These are phyloP conservation scores for Haplochromis vanheusdeni DNA, from an alignment of 2,113 vertebrate genomes.

Conservation along the genomic window DNA sequence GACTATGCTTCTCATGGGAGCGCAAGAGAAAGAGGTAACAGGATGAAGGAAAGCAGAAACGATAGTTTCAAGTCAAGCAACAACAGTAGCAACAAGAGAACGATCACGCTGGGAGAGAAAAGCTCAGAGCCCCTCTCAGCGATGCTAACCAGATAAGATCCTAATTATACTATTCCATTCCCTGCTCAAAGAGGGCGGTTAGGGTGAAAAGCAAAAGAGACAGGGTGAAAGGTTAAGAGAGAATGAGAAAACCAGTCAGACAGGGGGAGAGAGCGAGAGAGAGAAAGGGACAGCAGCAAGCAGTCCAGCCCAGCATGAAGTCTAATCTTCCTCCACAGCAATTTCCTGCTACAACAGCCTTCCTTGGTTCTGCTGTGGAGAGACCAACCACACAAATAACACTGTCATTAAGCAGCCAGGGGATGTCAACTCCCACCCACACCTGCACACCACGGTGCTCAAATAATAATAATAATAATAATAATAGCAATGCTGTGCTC, in stretches of 20 bases:
- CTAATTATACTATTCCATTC: conserved; percentile 70
- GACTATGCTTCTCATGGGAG: conserved; percentile 28
- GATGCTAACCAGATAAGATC: conserved; percentile 66
- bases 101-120: conserved; percentile 37
- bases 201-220: conserved; percentile 40
- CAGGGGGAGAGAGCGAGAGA: not conserved
- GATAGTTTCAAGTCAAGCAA: conserved; percentile 35
- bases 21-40: conserved; percentile 13
- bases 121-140: conserved; percentile 42
- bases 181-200: conserved; percentile 64
- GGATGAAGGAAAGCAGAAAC: conserved; percentile 36
- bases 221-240: conserved; percentile 35
- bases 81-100: conserved; percentile 19
- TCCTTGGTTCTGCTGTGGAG: conserved; percentile 41
- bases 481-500: conserved; percentile 11
- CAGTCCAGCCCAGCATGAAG: conserved; percentile 56
- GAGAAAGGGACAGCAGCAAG: conserved; percentile 27
- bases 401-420: conserved; percentile 63
- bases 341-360: conserved; percentile 67
- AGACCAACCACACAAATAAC: conserved; percentile 55
- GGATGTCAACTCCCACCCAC: conserved; percentile 64
- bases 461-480: conserved; percentile 36
- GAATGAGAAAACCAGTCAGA: not conserved
- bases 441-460: conserved; percentile 50
- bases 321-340: conserved; percentile 66